phyloP scores from a whole-genome alignment of 2,797 vertebrate genomes.

The Poecilia velifera region DNA sequence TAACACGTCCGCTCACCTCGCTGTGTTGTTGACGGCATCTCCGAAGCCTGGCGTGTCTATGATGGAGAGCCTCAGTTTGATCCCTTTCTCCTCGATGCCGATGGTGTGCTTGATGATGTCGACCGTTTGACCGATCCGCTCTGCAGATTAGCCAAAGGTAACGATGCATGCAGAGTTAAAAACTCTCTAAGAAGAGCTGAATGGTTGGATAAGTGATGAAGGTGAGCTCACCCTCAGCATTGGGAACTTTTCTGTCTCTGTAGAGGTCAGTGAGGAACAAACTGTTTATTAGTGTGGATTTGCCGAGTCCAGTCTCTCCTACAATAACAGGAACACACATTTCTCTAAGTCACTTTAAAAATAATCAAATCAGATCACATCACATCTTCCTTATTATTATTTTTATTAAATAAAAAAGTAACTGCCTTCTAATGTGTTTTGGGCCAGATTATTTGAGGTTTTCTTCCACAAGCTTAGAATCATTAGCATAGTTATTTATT shows the following conservation, averaged over 20 bases:
- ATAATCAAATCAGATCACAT: not conserved
- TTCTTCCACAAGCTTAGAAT: not conserved
- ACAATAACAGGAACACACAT: not conserved
- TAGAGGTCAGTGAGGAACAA: conserved; percentile 88
- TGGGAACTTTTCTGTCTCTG: conserved; percentile 77
- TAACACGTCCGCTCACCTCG: conserved; percentile 72
- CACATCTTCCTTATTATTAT: not conserved
- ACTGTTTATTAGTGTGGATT: conserved; percentile 89
- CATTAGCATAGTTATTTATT: not conserved
- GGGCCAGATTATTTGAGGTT: not conserved
- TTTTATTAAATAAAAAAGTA: not conserved
- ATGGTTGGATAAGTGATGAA: not conserved
- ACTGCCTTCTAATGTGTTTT: not conserved
- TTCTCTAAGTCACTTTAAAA: not conserved
- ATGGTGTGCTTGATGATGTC: conserved; percentile 82
- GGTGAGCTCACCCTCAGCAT: conserved; percentile 74
- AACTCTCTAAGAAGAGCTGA: not conserved
- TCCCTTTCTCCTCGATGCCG: conserved; percentile 86
- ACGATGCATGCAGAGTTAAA: not conserved
- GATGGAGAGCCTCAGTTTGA: conserved; percentile 85
- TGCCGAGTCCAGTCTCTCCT: conserved; percentile 86
- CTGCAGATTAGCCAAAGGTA: conserved; percentile 52
- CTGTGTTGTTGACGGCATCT: conserved; percentile 85
- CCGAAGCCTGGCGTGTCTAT: conserved; percentile 90
- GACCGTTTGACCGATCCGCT: conserved; percentile 83